Evolutionary conservation across 23 tunicate genomes (phyloP).

Genomic region (Clavelina lepadiformis): DNA sequence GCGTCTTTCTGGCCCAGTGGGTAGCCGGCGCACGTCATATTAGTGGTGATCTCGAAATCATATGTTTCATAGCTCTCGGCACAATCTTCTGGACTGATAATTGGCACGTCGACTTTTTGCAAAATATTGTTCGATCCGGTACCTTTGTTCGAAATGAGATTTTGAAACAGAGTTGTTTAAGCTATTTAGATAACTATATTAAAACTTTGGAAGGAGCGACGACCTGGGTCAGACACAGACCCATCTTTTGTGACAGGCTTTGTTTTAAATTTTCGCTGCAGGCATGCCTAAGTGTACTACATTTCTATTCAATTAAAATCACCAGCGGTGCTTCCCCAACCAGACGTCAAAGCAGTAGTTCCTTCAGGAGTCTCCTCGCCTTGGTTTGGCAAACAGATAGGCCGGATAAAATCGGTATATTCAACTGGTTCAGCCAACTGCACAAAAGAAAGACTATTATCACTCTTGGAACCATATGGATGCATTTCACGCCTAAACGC

Average conservation of each 20-base stretch:
- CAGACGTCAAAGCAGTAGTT: conserved; percentile 19
- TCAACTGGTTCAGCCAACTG: conserved; percentile 20
- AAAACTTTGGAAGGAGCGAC: background rate
- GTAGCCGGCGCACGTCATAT: conserved; percentile 56
- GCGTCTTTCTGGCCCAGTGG: conserved; percentile 37
- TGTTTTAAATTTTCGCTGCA: too few species aligned
- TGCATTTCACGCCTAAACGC: too few species aligned
- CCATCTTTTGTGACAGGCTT: background rate
- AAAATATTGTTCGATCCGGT: conserved; percentile 2
- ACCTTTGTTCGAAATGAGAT: too few species aligned
- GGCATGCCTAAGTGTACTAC: too few species aligned
- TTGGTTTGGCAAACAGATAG: conserved; percentile 34
- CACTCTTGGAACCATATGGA: too few species aligned
- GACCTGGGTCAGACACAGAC: background rate
- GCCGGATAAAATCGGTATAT: conserved; percentile 23
- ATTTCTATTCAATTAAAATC: too few species aligned
- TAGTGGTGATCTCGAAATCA: conserved; percentile 19
- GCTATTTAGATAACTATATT: too few species aligned
- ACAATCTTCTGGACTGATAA: conserved; percentile 13
- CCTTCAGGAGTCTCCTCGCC: background rate
- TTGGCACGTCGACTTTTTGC: conserved; percentile 28
- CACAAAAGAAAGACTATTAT: too few species aligned
- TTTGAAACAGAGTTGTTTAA: too few species aligned
- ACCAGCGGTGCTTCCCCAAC: conserved; percentile 39
- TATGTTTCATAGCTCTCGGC: background rate